These are phyloP conservation scores for Cataglyphis hispanica DNA, from an alignment of 1,140 invertebrate species.

Conservation along the genomic window DNA sequence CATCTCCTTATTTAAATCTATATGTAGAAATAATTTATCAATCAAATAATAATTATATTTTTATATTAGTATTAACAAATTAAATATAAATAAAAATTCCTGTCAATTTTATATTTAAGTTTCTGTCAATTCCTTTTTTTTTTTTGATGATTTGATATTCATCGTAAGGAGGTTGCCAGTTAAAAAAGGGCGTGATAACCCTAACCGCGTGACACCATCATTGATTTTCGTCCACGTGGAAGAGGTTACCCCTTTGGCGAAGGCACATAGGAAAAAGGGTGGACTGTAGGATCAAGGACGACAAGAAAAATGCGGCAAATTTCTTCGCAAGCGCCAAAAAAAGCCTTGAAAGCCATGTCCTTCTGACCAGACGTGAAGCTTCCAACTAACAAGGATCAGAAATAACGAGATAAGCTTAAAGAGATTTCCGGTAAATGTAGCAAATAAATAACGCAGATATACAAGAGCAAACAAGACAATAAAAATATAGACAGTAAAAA, in stretches of 20 bases:
- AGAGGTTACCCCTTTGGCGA: constrained; percentile 56
- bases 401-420: constrained; percentile 51
- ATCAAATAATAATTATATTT: constrained; percentile 7
- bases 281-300: constrained; percentile 54
- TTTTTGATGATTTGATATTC: constrained; percentile 16
- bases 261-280: constrained; percentile 49
- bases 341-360: constrained; percentile 43
- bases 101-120: background rate
- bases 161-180: constrained; percentile 5
- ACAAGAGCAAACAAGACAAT: constrained; percentile 5
- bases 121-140: background rate
- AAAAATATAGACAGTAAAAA: background rate
- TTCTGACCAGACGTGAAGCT: constrained; percentile 38
- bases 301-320: constrained; percentile 59
- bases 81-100: background rate
- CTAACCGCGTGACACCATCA: constrained; percentile 66
- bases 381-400: constrained; percentile 51
- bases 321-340: constrained; percentile 56
- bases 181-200: constrained; percentile 54
- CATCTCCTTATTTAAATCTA: background rate
- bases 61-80: background rate
- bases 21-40: background rate
- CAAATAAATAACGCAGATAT: constrained; percentile 23
- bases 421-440: constrained; percentile 28
- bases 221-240: constrained; percentile 67